Percentiles rank a stretch among this genome's conserved stretches.
Evolutionary conservation across 2,113 vertebrate genomes (phyloP).

Genomic region (Bagarius yarrelli): DNA sequence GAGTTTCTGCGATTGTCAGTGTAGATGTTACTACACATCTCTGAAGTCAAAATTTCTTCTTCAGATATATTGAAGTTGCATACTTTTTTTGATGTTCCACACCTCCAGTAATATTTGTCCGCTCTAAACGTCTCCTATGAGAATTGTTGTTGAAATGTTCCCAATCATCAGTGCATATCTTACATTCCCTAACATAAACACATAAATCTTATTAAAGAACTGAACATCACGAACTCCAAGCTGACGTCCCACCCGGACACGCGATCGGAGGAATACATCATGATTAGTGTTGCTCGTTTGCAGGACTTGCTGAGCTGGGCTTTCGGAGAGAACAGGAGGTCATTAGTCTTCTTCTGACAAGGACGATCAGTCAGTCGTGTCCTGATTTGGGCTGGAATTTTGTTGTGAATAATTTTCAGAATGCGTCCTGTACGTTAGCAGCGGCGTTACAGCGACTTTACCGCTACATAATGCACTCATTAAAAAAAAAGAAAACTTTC

Average conservation of each 20-base stretch:
- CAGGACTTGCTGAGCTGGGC: slow-evolving; percentile 37
- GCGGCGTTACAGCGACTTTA: background rate
- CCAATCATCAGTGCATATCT: background rate
- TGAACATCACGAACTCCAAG: background rate
- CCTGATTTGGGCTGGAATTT: slow-evolving; percentile 23
- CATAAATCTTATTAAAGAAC: slow-evolving; percentile 23
- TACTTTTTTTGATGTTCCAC: too few relatives aligned
- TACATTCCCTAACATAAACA: slow-evolving; percentile 2
- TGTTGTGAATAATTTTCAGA: background rate
- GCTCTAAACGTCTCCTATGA: too few relatives aligned
- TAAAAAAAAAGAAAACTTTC: background rate
- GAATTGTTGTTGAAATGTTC: background rate
- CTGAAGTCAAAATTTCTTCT: too few relatives aligned
- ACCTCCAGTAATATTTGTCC: too few relatives aligned
- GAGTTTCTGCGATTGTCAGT: too few relatives aligned
- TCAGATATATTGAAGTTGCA: too few relatives aligned
- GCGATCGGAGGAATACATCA: slow-evolving; percentile 23
- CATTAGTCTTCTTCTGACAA: slow-evolving; percentile 42
- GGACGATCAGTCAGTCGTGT: slow-evolving; percentile 38
- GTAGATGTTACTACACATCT: too few relatives aligned
- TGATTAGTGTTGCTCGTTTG: slow-evolving; percentile 46
- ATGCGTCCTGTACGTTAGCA: background rate
- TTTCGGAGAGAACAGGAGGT: slow-evolving; percentile 14
- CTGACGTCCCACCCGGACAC: slow-evolving; percentile 21
- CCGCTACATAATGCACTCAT: background rate